These are phyloP conservation scores for Ypsolopha sequella DNA, from an alignment of 2,888 invertebrate species.

Conservation along the genomic window DNA sequence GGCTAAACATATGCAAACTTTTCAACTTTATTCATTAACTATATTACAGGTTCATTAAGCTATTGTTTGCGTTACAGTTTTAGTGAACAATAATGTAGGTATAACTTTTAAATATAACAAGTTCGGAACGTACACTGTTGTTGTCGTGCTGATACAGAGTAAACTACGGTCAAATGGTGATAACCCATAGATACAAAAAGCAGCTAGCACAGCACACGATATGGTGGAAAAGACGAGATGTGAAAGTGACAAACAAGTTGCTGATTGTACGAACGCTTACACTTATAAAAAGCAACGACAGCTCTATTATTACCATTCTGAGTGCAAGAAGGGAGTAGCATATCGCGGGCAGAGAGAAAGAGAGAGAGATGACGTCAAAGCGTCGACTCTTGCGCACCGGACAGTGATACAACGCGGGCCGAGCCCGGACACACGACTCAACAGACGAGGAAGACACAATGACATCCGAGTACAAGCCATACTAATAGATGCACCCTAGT, in stretches of 20 bases:
- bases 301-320: constrained; percentile 69
- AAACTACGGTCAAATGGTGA: constrained; percentile 58
- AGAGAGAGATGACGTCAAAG: constrained; percentile 4
- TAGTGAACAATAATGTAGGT: neutral
- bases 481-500: constrained; percentile 65
- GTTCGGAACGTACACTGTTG: constrained; percentile 10
- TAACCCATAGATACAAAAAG: constrained; percentile 69
- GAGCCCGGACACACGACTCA: constrained; percentile 23
- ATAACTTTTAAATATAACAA: neutral
- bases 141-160: constrained; percentile 54
- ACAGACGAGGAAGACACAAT: constrained; percentile 50
- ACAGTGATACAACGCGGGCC: constrained; percentile 4
- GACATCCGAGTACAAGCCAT: constrained; percentile 53
- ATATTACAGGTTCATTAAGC: constrained; percentile 1
- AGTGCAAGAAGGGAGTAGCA: constrained; percentile 6
- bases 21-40: neutral
- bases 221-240: constrained; percentile 68
- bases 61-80: neutral
- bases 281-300: constrained; percentile 67
- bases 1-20: constrained; percentile 16
- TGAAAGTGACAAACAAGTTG: constrained; percentile 65
- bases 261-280: constrained; percentile 66
- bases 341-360: neutral
- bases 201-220: constrained; percentile 70
- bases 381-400: neutral